These are phyloP conservation scores for Parochlus steinenii DNA, from an alignment of 2,888 invertebrate genomes.

Conservation along the genomic window DNA sequence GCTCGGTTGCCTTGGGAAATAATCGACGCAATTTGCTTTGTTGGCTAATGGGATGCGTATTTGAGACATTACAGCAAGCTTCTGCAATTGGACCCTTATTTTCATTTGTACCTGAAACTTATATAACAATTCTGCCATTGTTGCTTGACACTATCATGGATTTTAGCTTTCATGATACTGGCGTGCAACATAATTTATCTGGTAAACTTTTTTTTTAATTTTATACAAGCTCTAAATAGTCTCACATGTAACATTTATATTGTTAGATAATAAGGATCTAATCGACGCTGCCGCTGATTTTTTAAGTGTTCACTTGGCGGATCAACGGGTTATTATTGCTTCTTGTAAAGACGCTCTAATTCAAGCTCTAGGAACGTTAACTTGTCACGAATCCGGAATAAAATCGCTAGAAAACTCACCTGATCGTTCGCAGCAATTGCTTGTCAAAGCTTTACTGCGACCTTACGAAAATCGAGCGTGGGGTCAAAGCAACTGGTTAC, in stretches of 20 bases:
- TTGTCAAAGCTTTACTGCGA: constrained; percentile 51
- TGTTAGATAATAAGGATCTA: constrained; percentile 40
- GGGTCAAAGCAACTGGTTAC: constrained; percentile 75
- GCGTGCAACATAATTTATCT: constrained; percentile 23
- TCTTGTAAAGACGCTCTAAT: constrained; percentile 61
- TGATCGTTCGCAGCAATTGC: constrained; percentile 38
- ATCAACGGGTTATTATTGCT: constrained; percentile 52
- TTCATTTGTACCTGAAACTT: constrained; percentile 50
- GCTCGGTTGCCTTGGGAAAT: constrained; percentile 39
- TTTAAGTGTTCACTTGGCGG: constrained; percentile 57
- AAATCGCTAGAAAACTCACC: constrained; percentile 53
- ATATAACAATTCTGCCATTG: constrained; percentile 37
- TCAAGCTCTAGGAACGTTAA: constrained; percentile 59
- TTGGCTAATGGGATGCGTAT: constrained; percentile 36
- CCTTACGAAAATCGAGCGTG: constrained; percentile 69
- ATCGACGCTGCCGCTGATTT: constrained; percentile 51
- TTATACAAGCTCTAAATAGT: too few species aligned
- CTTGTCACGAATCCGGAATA: constrained; percentile 54
- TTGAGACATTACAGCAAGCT: constrained; percentile 34
- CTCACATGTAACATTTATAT: not conserved
- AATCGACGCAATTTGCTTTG: constrained; percentile 36
- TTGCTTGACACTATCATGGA: constrained; percentile 28
- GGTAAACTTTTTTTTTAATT: constrained; percentile 15
- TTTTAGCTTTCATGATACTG: constrained; percentile 27
- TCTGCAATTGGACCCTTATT: constrained; percentile 39